Conservation (phyloP, 2,113 vertebrate genomes). For the Aythya baeri region DNA sequence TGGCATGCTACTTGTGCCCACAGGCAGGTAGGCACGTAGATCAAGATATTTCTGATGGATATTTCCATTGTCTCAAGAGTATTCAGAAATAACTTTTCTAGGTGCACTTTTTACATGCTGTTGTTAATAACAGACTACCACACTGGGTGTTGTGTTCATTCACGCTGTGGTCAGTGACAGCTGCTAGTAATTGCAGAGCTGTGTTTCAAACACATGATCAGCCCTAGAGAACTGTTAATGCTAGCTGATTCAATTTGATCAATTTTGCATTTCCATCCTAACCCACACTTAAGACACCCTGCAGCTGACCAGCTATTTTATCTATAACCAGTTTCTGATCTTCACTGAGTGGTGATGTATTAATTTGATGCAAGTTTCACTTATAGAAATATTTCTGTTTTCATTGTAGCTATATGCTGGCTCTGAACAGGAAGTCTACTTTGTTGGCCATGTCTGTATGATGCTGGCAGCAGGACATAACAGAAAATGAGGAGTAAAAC, state of each 20-base stretch:
- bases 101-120: background rate
- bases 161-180: background rate
- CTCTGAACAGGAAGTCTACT: background rate
- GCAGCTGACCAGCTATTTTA: background rate
- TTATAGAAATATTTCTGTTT: no score
- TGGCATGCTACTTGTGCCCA: background rate
- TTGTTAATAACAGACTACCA: background rate
- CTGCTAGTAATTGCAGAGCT: background rate
- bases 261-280: background rate
- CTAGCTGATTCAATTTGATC: background rate
- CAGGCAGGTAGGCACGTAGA: background rate
- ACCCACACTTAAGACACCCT: rapidly evolving
- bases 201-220: background rate
- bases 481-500: no score
- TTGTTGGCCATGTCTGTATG: background rate
- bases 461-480: background rate
- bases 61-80: background rate
- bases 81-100: background rate
- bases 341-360: background rate
- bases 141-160: background rate
- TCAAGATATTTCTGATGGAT: background rate
- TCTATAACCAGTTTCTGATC: background rate
- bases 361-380: no score
- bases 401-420: background rate
- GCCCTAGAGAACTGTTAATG: background rate